Evolutionary conservation across 2,113 vertebrate genomes (phyloP).

Genomic region (Oxyura jamaicensis): DNA sequence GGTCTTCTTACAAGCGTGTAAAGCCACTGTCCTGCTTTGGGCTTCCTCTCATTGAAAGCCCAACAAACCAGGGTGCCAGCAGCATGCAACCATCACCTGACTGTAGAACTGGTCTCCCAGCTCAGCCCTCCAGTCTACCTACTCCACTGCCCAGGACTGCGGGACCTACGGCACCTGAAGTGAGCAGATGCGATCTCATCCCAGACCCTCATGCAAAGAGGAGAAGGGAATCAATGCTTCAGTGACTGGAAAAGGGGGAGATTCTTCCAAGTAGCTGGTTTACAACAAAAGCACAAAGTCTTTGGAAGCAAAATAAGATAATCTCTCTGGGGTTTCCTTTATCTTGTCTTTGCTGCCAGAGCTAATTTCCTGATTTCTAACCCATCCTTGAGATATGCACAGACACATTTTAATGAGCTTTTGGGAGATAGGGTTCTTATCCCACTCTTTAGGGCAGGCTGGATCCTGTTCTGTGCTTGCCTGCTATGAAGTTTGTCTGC

Average conservation of each 20-base stretch:
- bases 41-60: neutral
- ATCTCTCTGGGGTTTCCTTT: neutral
- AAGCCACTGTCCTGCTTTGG: neutral
- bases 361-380: constrained; percentile 18
- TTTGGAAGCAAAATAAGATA: neutral
- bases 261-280: neutral
- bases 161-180: neutral
- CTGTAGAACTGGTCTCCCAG: neutral
- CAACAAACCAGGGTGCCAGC: neutral
- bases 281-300: neutral
- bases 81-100: neutral
- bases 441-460: neutral
- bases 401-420: constrained; percentile 9
- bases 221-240: neutral
- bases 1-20: neutral
- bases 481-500: neutral
- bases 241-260: neutral
- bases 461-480: neutral
- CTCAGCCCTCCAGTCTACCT: neutral
- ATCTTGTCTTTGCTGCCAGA: neutral
- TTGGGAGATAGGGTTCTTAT: neutral
- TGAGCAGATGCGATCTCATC: neutral
- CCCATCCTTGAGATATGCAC: neutral
- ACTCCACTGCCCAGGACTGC: neutral
- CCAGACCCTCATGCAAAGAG: neutral